Evolutionary conservation across 2,888 invertebrate genomes (phyloP), one percentile per base, ranked within the genome.

Genomic region (Spatulosminthurus flaviceps): DNA sequence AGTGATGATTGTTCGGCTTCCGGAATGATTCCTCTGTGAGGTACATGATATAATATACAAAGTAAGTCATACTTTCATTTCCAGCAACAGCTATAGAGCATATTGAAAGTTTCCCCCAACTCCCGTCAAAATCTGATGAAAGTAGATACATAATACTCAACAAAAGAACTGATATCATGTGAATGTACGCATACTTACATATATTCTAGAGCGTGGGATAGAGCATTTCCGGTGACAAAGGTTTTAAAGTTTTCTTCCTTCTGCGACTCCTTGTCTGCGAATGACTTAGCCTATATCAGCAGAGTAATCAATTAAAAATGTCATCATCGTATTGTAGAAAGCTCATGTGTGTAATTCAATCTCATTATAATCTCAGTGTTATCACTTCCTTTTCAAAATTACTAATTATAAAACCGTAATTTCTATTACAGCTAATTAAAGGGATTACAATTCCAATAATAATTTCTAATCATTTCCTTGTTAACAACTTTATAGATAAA

Each of bases 1-100:
- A 85, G 80, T 21, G 84, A 84, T 42, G 85, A 84, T 80, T 85
- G 85, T 69, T 85, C 85, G 60, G 80, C 80, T 80, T 85, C 85
- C 11, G 83, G 81, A 0, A 82, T 79, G 51, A 85, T 83, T 24
- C 85, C 85, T 61, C 84, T 84, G 67, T n/a, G 60, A 70, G 42
- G 64, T 79, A 19, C 61, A 19, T 22, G 5, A 74, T 67, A 34
- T 51, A 61, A 0, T 16, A 24, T 7, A 21, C 4, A 66, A 66
- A 66, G 22, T 66, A 24, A 5, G 16, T 51, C 5, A n/a, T n/a
- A n/a, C n/a, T n/a, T n/a, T n/a, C n/a, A n/a, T n/a, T n/a, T n/a
- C n/a, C n/a, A n/a, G n/a, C n/a, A n/a, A n/a, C n/a, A n/a, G n/a
- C n/a, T n/a, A n/a, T n/a, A n/a, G n/a, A n/a, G n/a, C n/a, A n/a